A percentile compares a stretch with the other conserved stretches of the same genome.
Evolutionary conservation across 2,113 vertebrate genomes (phyloP).

Genomic region (Tachuris rubrigastra): DNA sequence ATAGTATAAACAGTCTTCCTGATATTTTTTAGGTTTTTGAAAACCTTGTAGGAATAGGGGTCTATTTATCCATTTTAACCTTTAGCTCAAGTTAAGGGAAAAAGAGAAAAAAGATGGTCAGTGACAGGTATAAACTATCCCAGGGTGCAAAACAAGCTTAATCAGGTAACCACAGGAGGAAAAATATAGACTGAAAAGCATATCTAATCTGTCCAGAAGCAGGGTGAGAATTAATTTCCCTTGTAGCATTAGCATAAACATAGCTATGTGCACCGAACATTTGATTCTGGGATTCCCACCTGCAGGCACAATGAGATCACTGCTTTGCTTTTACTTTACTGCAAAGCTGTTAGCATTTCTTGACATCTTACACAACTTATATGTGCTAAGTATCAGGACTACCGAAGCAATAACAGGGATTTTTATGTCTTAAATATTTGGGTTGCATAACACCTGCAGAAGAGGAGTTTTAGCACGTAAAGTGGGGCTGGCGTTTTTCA

Average conservation of each 20-base stretch:
- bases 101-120: background rate
- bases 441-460: background rate
- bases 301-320: background rate
- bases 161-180: background rate
- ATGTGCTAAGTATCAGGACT: background rate
- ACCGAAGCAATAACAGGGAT: background rate
- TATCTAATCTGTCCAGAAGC: background rate
- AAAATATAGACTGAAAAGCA: background rate
- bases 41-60: background rate
- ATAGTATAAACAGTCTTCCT: background rate
- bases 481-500: background rate
- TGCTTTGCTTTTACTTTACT: background rate
- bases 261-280: background rate
- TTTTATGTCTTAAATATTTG: background rate
- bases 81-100: background rate
- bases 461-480: background rate
- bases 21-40: background rate
- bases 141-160: background rate
- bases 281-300: background rate
- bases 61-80: background rate
- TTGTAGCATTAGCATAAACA: accelerated
- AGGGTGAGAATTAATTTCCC: background rate
- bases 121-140: background rate
- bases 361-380: background rate
- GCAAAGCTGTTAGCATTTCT: background rate